phyloP scores from a whole-genome alignment of 2,888 invertebrate genomes.

The Apamea epomidion region DNA sequence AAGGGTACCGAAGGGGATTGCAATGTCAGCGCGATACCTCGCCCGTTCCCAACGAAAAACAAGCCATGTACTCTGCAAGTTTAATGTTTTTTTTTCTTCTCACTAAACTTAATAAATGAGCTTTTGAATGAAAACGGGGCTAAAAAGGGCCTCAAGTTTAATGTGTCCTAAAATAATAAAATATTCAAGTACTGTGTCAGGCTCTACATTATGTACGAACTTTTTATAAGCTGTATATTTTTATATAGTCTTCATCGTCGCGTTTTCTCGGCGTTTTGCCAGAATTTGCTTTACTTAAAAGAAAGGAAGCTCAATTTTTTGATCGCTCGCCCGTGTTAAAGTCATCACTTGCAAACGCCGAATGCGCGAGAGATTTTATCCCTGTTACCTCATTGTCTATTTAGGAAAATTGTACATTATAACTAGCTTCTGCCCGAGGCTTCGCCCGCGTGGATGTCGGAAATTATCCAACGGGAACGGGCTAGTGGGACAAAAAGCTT shows the following conservation, averaged over 20 bases:
- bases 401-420: not conserved
- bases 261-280: conserved; percentile 51
- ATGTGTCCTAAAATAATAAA: conserved; percentile 49
- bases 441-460: not conserved
- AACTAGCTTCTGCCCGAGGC: not conserved
- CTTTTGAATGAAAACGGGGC: conserved; percentile 55
- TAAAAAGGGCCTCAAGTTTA: conserved; percentile 44
- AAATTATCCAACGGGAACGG: not conserved
- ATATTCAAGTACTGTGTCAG: conserved; percentile 42
- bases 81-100: conserved; percentile 67
- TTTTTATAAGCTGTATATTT: conserved; percentile 53
- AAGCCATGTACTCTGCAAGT: conserved; percentile 67
- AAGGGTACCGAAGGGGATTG: conserved; percentile 68
- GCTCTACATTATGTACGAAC: conserved; percentile 45
- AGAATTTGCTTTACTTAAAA: conserved; percentile 52
- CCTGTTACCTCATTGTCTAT: not conserved
- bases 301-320: conserved; percentile 33
- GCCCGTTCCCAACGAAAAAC: conserved; percentile 67
- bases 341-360: conserved; percentile 32
- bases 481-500: not conserved
- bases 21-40: conserved; percentile 71
- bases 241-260: conserved; percentile 49
- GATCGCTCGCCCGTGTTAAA: conserved; percentile 27
- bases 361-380: conserved; percentile 26
- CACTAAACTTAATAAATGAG: conserved; percentile 63